These are phyloP conservation scores for Dioctria rufipes DNA, from an alignment of 2,888 invertebrate genomes.

Conservation along the genomic window DNA sequence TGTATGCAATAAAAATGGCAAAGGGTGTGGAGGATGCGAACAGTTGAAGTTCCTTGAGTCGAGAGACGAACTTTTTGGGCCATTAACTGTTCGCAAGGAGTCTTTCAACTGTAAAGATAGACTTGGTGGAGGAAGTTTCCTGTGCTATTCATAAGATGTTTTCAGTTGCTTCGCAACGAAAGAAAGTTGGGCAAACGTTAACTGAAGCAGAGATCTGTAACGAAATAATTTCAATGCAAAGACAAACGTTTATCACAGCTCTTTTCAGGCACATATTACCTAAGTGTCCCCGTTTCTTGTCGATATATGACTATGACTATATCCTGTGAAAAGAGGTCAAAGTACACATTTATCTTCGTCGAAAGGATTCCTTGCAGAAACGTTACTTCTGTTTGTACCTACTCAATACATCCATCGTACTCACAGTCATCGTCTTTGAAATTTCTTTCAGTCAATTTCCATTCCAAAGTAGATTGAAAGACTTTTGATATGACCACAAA, in stretches of 20 bases:
- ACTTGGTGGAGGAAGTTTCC: constrained; percentile 14
- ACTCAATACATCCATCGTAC: not conserved
- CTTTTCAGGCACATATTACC: not conserved
- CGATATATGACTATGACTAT: not conserved
- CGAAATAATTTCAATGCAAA: not conserved
- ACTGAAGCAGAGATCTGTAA: not conserved
- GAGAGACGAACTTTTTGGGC: constrained; percentile 18
- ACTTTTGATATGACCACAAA: constrained; percentile 32
- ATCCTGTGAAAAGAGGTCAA: not conserved
- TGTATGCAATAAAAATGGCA: not conserved
- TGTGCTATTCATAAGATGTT: not conserved
- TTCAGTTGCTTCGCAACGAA: not conserved
- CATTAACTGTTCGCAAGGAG: constrained; percentile 15
- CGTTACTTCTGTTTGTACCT: too few species aligned
- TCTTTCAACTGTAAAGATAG: not conserved
- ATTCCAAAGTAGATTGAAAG: not conserved
- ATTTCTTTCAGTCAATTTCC: constrained; percentile 39
- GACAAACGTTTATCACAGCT: not conserved
- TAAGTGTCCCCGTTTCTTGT: not conserved
- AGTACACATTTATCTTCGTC: constrained; percentile 15
- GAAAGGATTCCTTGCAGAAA: constrained; percentile 4
- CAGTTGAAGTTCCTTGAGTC: constrained; percentile 8
- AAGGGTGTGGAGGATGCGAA: not conserved
- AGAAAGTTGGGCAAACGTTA: not conserved
- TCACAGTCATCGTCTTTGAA: not conserved